Evolutionary conservation across 2,888 invertebrate species (phyloP).

Genomic region (Dryococelus australis): DNA sequence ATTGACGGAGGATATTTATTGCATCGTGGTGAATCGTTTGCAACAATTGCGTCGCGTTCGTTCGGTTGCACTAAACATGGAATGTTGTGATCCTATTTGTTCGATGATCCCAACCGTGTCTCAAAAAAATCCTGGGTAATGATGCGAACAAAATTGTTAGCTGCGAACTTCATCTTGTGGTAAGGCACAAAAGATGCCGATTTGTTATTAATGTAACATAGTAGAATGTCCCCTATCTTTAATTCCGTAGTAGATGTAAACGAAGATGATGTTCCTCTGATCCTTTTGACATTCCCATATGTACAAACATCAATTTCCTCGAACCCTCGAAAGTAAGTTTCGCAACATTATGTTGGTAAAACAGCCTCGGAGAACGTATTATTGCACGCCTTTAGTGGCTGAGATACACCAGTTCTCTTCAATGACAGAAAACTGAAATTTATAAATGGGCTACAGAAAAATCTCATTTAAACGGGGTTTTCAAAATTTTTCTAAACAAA

Average conservation of each 20-base stretch:
- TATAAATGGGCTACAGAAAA: background rate
- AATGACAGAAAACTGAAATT: conserved; percentile 11
- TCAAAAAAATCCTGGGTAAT: background rate
- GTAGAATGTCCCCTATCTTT: background rate
- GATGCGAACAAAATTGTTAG: conserved; percentile 17
- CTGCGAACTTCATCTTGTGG: conserved; percentile 1
- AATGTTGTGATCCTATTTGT: background rate
- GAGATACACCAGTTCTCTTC: background rate
- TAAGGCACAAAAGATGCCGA: conserved; percentile 1
- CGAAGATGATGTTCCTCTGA: background rate
- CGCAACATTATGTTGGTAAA: background rate
- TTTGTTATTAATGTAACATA: conserved; percentile 11
- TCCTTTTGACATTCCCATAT: background rate
- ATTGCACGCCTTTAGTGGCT: conserved; percentile 11
- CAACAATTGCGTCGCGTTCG: conserved; percentile 21
- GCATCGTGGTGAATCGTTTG: conserved; percentile 25
- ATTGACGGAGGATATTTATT: conserved; percentile 20
- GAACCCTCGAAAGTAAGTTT: background rate
- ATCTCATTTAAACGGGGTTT: background rate
- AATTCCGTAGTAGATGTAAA: background rate
- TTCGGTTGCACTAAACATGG: background rate
- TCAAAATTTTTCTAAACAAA: background rate
- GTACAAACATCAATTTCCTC: background rate
- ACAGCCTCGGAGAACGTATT: background rate
- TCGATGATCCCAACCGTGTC: conserved; percentile 6